Conservation (phyloP, 2,888 invertebrate species). For the Drosophila paranaensis region DNA sequence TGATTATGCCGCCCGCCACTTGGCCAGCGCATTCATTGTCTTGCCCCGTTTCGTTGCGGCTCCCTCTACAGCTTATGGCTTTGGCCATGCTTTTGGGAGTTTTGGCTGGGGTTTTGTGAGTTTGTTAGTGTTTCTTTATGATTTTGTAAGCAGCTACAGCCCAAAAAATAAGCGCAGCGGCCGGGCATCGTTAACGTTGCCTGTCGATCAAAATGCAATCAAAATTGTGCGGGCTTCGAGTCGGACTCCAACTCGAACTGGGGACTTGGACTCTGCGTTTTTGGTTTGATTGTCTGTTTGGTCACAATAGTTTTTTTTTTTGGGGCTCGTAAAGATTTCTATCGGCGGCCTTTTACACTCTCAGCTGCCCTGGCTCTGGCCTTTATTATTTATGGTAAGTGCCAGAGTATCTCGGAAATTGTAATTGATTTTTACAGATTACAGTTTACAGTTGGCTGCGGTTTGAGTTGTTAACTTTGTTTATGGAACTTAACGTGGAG, state of each 20-base stretch:
- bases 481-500: constrained; percentile 13
- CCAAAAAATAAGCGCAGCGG: constrained; percentile 33
- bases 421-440: constrained; percentile 71
- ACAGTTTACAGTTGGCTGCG: constrained; percentile 35
- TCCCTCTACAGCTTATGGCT: constrained; percentile 52
- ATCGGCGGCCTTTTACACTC: constrained; percentile 43
- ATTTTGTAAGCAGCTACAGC: constrained; percentile 57
- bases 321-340: constrained; percentile 66
- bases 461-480: constrained; percentile 46
- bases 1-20: constrained; percentile 67
- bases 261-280: constrained; percentile 18
- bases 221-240: constrained; percentile 69
- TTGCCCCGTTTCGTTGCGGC: constrained; percentile 43
- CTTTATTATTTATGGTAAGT: constrained; percentile 73
- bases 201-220: constrained; percentile 80
- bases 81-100: constrained; percentile 47
- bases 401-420: constrained; percentile 29
- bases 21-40: constrained; percentile 9
- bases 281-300: constrained; percentile 52
- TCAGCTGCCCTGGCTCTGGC: constrained; percentile 18
- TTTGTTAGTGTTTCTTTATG: constrained; percentile 55
- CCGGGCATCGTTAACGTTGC: constrained; percentile 61
- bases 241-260: constrained; percentile 12
- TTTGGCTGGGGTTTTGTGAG: constrained; percentile 28
- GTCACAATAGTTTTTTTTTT: constrained; percentile 62